Percentiles rank a stretch among this genome's conserved stretches.
Conservation (phyloP, 2,888 invertebrate species). For the Diaphora mendica region DNA sequence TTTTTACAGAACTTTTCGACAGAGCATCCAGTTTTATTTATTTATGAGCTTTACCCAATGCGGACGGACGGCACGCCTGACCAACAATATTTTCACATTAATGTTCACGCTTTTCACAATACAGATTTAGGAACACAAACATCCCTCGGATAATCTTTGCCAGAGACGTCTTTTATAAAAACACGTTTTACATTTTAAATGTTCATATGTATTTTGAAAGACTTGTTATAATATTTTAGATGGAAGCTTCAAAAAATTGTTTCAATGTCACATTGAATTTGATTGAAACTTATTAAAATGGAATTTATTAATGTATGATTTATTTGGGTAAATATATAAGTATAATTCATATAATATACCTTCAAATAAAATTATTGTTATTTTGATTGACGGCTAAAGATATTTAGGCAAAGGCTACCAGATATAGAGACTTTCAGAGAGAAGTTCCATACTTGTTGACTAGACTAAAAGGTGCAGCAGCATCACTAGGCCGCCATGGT, state of each 20-base stretch:
- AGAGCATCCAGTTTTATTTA: constrained; percentile 84
- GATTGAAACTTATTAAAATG: not conserved
- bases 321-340: too few relatives aligned
- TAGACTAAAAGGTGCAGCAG: too few relatives aligned
- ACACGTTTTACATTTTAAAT: constrained; percentile 48
- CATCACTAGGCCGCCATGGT: too few relatives aligned
- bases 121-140: constrained; percentile 69
- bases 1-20: constrained; percentile 78
- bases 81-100: constrained; percentile 78
- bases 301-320: not conserved
- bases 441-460: too few relatives aligned
- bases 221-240: constrained; percentile 39
- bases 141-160: constrained; percentile 55
- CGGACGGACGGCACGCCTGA: constrained; percentile 73
- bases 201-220: constrained; percentile 40
- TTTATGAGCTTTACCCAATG: constrained; percentile 83
- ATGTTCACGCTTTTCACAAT: constrained; percentile 72
- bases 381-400: too few relatives aligned
- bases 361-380: too few relatives aligned
- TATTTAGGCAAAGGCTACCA: too few relatives aligned
- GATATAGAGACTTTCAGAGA: too few relatives aligned
- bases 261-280: constrained; percentile 5
- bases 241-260: constrained; percentile 3
- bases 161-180: constrained; percentile 51
- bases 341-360: too few relatives aligned